Evolutionary conservation across 2,888 invertebrate species (phyloP), one percentile per base, ranked within the genome.

Genomic region (Notodonta dromedarius): DNA sequence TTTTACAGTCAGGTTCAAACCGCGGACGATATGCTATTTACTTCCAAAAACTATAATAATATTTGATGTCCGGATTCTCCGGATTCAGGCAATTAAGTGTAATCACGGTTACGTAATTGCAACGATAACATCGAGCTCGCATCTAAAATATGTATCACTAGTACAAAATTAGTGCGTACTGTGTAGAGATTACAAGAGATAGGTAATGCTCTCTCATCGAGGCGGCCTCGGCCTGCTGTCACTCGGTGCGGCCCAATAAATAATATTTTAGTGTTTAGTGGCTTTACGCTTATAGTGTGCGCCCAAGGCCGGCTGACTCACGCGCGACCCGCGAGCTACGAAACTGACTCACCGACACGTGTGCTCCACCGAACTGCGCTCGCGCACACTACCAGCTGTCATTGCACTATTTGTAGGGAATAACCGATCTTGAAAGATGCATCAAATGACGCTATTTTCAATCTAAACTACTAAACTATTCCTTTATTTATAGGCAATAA

Each of bases 291-390:
- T 79, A 68, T 68, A 78, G 73, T 77, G 79, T 62, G 78, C 71
- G 73, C 79, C 79, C 91, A 92, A 93, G 93, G 93, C 82, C 90
- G 84, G 59, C 73, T 93, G 93, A 93, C 78, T 93, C 92, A 93
- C 86, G 86, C 79, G 74, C 79, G 71, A 82, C 79, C 85, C 77
- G 73, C 79, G 85, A 84, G 80, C 84, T 79, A 78, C 78, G 78
- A 84, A 85, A 71, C 81, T 84, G 83, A 86, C 79, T 85, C 85
- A 87, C 67, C 73, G 69, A 72, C 82, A 80, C 81, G 83, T 83
- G 84, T 84, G 80, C 74, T 67, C 74, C 66, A 69, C 39, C 65
- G 67, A 70, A 71, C 63, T 65, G 58, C 64, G 69, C 62, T 65
- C 65, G 57, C 60, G 70, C 73, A 76, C 65, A 69, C 60, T 69